Base-by-base conservation (phyloP, 2,888 invertebrate genomes). In the Amphiduros pacificus region DNA sequence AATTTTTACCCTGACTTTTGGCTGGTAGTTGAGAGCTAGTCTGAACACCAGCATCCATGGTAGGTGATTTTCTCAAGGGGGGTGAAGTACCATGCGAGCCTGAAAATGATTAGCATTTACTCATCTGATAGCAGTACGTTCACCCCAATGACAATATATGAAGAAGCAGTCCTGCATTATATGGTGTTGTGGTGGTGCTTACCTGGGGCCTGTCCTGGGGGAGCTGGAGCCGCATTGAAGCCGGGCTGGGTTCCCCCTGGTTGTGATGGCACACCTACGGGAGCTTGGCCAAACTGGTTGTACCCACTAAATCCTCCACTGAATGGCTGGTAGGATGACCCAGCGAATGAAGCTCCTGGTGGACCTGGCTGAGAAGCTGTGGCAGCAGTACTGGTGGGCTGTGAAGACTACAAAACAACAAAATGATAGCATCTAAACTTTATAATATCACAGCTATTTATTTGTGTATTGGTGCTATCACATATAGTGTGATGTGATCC, bases 11-110 rank as follows among this genome's bases (percentile, higher is more conserved):
- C 17, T 36, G 17, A 11, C 36, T 36, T 36, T 17, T 44, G 20
- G 50, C 29, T 28, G 28, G 48, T 32, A 31, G 58, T 26, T 32
- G 48, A 9, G 58, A 28, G 48, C 31, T 58, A 50, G 50, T 50
- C 31, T 58, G 58, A 22, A 51, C 50, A 50, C 58, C 49, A 20
- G 58, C 26, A 36, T 58, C 58, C 17, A 32, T 14, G 36, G 53
- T 31, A 52, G 60, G 60, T 20, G 60, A 60, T 44, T 58, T 49
- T 11, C 58, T 92, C 75, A 71, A 71, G 49, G 79, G 76, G 5
- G 82, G 81, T 32, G 82, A 68, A 88, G 88, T 65, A 48, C 77
- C 75, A 55, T 79, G 71, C n/a, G 79, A 78, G 65, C 77, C 79
- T 75, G 65, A 14, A 26, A 52, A 57, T 31, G 22, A 49, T n/a